phyloP scores from a whole-genome alignment of 92 coral and sea anemone genomes.

The Umimayanthus chanpuru region DNA sequence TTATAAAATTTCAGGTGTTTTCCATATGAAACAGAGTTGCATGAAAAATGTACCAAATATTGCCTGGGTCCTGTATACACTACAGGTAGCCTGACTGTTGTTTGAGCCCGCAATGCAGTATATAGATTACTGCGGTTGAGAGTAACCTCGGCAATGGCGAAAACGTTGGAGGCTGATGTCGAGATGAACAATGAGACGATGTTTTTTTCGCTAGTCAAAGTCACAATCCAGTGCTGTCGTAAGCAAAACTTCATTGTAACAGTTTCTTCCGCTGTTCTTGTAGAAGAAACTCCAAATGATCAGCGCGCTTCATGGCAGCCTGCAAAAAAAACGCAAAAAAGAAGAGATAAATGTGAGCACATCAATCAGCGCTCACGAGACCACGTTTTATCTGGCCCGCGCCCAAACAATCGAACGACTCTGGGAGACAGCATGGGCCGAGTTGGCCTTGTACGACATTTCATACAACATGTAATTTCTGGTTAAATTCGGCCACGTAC shows the following conservation, averaged over 20 bases:
- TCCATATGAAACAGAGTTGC: too few relatives aligned
- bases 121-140: neutral
- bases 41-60: neutral
- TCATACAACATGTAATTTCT: neutral
- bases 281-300: slow-evolving; percentile 90
- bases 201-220: neutral
- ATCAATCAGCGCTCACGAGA: neutral
- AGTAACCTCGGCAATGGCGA: neutral
- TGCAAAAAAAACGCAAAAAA: slow-evolving; percentile 42
- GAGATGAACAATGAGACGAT: neutral
- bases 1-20: neutral
- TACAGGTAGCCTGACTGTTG: neutral
- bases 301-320: slow-evolving; percentile 99
- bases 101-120: neutral
- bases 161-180: neutral
- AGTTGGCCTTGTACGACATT: neutral
- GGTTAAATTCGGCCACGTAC: neutral
- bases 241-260: slow-evolving; percentile 46
- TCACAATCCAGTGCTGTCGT: neutral
- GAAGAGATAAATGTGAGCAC: neutral
- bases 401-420: neutral
- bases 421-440: neutral
- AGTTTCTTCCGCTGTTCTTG: slow-evolving; percentile 96
- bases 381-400: neutral
- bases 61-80: neutral